These are phyloP conservation scores for Varanus komodoensis DNA, from an alignment of 2,113 vertebrate species.

Conservation along the genomic window DNA sequence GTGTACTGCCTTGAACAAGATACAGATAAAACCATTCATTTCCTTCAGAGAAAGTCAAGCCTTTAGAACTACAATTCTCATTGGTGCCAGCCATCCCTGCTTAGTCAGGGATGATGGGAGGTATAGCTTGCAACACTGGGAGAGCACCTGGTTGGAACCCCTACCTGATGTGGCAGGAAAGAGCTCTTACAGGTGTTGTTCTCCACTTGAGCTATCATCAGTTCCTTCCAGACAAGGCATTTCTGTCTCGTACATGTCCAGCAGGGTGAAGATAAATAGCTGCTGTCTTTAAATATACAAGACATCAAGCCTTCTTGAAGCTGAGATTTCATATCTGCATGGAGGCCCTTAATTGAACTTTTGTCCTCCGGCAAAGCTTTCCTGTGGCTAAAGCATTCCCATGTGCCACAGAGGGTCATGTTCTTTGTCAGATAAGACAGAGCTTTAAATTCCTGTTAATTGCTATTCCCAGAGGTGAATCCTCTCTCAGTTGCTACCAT, in stretches of 20 bases:
- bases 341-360: conserved; percentile 66
- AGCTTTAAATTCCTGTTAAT: conserved; percentile 61
- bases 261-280: conserved; percentile 51
- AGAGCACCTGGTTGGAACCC: background rate
- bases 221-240: conserved; percentile 44
- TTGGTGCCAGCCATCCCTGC: too few species aligned
- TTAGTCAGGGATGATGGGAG: background rate
- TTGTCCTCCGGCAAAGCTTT: conserved; percentile 62
- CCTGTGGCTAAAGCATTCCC: conserved; percentile 55
- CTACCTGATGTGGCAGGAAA: conserved; percentile 40
- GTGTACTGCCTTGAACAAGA: too few species aligned
- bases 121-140: background rate
- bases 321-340: conserved; percentile 50
- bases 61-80: background rate
- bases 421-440: conserved; percentile 54
- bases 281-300: conserved; percentile 49
- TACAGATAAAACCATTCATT: too few species aligned
- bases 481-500: background rate
- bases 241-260: conserved; percentile 32
- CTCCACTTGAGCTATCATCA: conserved; percentile 38
- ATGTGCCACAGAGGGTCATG: conserved; percentile 41
- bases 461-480: conserved; percentile 50
- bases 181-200: conserved; percentile 27
- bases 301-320: conserved; percentile 31
- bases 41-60: background rate